Conservation (phyloP, 2,113 vertebrate genomes). For the Stegastes partitus region DNA sequence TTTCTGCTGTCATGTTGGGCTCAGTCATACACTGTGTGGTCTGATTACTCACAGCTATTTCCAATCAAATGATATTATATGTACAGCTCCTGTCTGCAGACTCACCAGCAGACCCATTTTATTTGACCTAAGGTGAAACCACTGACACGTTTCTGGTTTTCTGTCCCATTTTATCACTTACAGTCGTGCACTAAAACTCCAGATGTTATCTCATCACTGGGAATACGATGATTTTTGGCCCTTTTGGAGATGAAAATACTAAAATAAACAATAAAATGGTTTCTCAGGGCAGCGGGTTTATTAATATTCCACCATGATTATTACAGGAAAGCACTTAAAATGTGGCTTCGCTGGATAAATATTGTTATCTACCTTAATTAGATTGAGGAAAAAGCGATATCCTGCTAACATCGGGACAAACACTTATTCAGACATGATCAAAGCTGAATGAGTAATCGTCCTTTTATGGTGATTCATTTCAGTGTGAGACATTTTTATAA, state of each 20-base stretch:
- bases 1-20: constrained; percentile 45
- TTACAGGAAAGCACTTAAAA: constrained; percentile 5
- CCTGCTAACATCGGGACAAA: constrained; percentile 17
- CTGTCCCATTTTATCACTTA: not conserved
- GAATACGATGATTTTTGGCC: not conserved
- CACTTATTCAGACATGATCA: constrained; percentile 27
- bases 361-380: constrained; percentile 39
- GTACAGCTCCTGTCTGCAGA: constrained; percentile 42
- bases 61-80: constrained; percentile 35
- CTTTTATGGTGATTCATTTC: constrained; percentile 18
- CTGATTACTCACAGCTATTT: constrained; percentile 32
- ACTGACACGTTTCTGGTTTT: constrained; percentile 4
- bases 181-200: not conserved
- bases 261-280: not conserved
- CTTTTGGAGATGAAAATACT: constrained; percentile 5
- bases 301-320: constrained; percentile 45
- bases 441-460: constrained; percentile 32
- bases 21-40: not conserved
- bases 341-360: constrained; percentile 23
- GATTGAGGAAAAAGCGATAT: constrained; percentile 21
- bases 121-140: not conserved
- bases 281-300: constrained; percentile 20
- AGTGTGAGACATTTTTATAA: constrained; percentile 3
- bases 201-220: not conserved
- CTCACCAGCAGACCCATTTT: constrained; percentile 37